Evolutionary conservation across 37 sponge, comb jelly and placozoan species (phyloP), one percentile per base, ranked within the genome.

Genomic region (Lycopodina hypogea): DNA sequence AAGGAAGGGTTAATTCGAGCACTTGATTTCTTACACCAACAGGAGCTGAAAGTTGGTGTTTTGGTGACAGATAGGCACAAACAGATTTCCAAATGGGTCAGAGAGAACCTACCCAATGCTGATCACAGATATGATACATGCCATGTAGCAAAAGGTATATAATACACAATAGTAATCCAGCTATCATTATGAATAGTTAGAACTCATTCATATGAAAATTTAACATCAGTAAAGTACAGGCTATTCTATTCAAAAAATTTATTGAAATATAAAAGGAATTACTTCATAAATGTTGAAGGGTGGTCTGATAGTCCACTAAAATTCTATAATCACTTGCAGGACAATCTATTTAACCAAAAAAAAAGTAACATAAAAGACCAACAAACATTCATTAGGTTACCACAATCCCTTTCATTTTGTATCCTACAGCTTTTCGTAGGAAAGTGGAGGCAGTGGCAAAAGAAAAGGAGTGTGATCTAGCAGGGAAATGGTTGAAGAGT

Each of bases 61-160:
- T 39, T 78, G 8, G 65, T 84, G 33, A 84, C 78, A 41, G 81
- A 86, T 29, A 80, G 87, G 36, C 81, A 87, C 82, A 26, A 42
- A 12, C 82, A 80, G 53, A 76, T 87, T 32, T 32, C 51, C 1
- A 83, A 83, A 70, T 88, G 76, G 69, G 42, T 83, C 9, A 38
- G 70, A 42, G 84, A 79, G 30, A 30, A 72, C 12, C 11, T 59
- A 34, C 72, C 77, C 22, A 21, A 26, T 50, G 57, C 79, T 63
- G 41, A 29, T 2, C 89, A 88, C 36, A 70, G 33, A 22, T 83
- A 59, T 74, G 83, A 88, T 66, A 55, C 82, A 72, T 88, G 88
- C 79, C 88, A 88, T 78, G 70, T 88, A 24, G 89, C 84, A 48
- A 88, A 88, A 79, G 74, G 89, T 88, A 52, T 78, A 15, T 52